These are phyloP conservation scores for Danio jaintianensis DNA, from an alignment of 2,797 vertebrate species.

Conservation along the genomic window DNA sequence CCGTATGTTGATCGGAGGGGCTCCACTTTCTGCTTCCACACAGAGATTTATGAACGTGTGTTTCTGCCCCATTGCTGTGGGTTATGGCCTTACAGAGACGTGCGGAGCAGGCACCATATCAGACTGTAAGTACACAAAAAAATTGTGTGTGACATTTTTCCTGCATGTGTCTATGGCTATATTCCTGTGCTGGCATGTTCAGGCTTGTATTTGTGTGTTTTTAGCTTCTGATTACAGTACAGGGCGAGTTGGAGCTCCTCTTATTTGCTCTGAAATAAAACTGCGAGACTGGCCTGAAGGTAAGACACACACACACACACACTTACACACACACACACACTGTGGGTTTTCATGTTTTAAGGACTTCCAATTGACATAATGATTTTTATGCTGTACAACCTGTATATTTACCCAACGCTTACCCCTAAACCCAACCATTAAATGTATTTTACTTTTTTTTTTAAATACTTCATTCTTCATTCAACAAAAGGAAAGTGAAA, in stretches of 20 bases:
- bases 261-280: slow-evolving; percentile 88
- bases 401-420: too few species aligned
- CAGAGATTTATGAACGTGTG: slow-evolving; percentile 90
- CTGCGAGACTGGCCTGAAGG: slow-evolving; percentile 88
- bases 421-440: too few species aligned
- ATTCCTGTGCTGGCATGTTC: slow-evolving; percentile 27
- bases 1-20: slow-evolving; percentile 88
- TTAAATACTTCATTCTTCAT: too few species aligned
- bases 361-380: too few species aligned
- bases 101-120: slow-evolving; percentile 88
- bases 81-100: slow-evolving; percentile 87
- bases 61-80: slow-evolving; percentile 86
- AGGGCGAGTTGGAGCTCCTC: slow-evolving; percentile 87
- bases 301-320: slow-evolving; percentile 60
- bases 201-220: slow-evolving; percentile 52
- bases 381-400: too few species aligned
- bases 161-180: neutral
- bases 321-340: neutral
- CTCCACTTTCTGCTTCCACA: slow-evolving; percentile 84
- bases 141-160: slow-evolving; percentile 11
- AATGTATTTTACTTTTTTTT: too few species aligned
- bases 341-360: too few species aligned
- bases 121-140: slow-evolving; percentile 74
- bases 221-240: slow-evolving; percentile 81
- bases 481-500: too few species aligned